A percentile compares a stretch with the other conserved stretches of the same genome.
These are phyloP conservation scores for Rhizoglyphus robini DNA, from an alignment of 1,140 invertebrate species.

Conservation along the genomic window DNA sequence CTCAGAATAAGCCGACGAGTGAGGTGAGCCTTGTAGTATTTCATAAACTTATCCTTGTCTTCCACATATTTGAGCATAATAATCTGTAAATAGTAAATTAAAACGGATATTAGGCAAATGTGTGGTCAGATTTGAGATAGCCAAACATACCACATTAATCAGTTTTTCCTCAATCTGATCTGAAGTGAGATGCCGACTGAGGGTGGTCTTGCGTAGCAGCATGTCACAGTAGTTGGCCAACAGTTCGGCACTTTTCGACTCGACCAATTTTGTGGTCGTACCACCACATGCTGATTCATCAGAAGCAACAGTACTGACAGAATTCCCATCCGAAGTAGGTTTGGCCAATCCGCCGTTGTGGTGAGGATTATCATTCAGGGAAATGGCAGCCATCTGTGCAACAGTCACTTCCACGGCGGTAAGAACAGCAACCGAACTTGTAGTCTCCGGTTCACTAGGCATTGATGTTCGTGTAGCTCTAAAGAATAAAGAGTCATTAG, in stretches of 20 bases:
- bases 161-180: constrained; percentile 93
- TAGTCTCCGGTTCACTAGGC: too few species aligned
- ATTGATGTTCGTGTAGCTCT: too few species aligned
- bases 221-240: constrained; percentile 99
- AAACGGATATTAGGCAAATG: too few species aligned
- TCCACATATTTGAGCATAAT: constrained; percentile 96
- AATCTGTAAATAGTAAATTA: constrained; percentile 44
- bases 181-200: constrained; percentile 89
- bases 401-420: neutral
- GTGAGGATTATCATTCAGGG: neutral
- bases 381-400: neutral
- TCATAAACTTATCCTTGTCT: constrained; percentile 99
- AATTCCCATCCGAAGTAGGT: too few species aligned
- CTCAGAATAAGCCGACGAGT: constrained; percentile 87
- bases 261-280: constrained; percentile 38
- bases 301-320: too few species aligned
- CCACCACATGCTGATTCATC: neutral
- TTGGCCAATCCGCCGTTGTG: neutral
- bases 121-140: constrained; percentile 21
- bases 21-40: constrained; percentile 96
- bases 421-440: too few species aligned
- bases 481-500: too few species aligned
- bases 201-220: constrained; percentile 83
- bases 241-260: constrained; percentile 96
- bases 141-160: constrained; percentile 64